Base-by-base conservation (phyloP, 2,888 invertebrate species). In the Schrankia costaestrigalis region DNA sequence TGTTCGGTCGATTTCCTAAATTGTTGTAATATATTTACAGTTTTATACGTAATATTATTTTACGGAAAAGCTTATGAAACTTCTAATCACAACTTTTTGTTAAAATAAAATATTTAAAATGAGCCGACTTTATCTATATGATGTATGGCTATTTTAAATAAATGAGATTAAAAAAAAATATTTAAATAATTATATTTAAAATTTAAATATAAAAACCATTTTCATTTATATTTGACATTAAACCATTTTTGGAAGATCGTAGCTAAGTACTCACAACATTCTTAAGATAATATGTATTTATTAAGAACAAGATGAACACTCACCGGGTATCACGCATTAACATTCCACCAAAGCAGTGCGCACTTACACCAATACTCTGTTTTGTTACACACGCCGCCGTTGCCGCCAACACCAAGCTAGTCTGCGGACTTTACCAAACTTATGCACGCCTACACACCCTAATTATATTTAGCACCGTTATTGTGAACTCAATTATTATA, bases 301-400 rank as follows among this genome's bases (percentile, higher is more conserved):
- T 75, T 81, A 78, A 81, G 80, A 81, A 80, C 75, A 85, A 69
- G 76, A 84, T 84, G 82, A 75, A 79, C 85, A 87, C 86, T 87
- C 87, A 87, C 86, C 86, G 74, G 76, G 61, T 76, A 67, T 76
- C 76, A 82, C 81, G 84, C 76, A 85, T 81, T 83, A 83, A 82
- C 85, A 83, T 80, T 83, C 78, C 85, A 87, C 86, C 86, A 85
- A 87, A 87, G 86, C 86, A 84, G 86, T 87, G 86, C 84, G 72
- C 74, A 83, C 81, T 84, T 84, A 86, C 81, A 84, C 85, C 85
- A 75, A 75, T 74, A 77, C 67, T 75, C 72, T 69, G 56, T 58
- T 58, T n/a, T 54, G 80, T 84, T 84, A 84, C 79, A 80, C 82
- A 82, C 82, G 77, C 57, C 79, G 84, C 63, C 67, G 78, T 56